Percentiles rank a stretch among this genome's conserved stretches.
These are phyloP conservation scores for Lochmaea capreae DNA, from an alignment of 2,888 invertebrate species.

Conservation along the genomic window DNA sequence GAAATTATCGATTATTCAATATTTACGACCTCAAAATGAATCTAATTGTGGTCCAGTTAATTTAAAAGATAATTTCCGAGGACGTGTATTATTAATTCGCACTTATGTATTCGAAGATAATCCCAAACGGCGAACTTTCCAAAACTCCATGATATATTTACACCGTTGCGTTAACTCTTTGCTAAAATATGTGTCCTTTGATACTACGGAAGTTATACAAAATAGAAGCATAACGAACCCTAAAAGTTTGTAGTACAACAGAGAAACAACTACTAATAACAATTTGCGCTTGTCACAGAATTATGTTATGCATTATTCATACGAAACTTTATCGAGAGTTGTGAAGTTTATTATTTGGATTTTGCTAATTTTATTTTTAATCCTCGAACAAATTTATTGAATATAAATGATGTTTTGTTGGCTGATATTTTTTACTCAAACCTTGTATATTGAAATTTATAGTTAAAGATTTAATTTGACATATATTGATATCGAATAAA, in stretches of 20 bases:
- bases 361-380: background rate
- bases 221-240: slow-evolving; percentile 31
- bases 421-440: background rate
- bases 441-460: background rate
- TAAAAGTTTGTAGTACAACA: slow-evolving; percentile 30
- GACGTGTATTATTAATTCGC: background rate
- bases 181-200: slow-evolving; percentile 32
- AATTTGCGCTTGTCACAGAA: slow-evolving; percentile 26
- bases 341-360: slow-evolving; percentile 8
- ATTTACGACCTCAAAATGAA: too few species aligned
- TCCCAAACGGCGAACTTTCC: slow-evolving; percentile 18
- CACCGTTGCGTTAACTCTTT: slow-evolving; percentile 18
- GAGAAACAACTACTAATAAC: slow-evolving; percentile 30
- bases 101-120: slow-evolving; percentile 17
- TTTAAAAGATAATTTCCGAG: background rate
- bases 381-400: too few species aligned
- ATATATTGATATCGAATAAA: too few species aligned
- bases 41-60: background rate
- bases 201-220: slow-evolving; percentile 19
- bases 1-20: background rate
- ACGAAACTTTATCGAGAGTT: slow-evolving; percentile 17
- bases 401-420: too few species aligned
- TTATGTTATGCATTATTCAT: slow-evolving; percentile 30
- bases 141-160: slow-evolving; percentile 24
- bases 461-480: too few species aligned